Percentiles rank a stretch among this genome's conserved stretches.
These are phyloP conservation scores for Lacanobia wlatinum DNA, from an alignment of 2,888 invertebrate genomes.

Conservation along the genomic window DNA sequence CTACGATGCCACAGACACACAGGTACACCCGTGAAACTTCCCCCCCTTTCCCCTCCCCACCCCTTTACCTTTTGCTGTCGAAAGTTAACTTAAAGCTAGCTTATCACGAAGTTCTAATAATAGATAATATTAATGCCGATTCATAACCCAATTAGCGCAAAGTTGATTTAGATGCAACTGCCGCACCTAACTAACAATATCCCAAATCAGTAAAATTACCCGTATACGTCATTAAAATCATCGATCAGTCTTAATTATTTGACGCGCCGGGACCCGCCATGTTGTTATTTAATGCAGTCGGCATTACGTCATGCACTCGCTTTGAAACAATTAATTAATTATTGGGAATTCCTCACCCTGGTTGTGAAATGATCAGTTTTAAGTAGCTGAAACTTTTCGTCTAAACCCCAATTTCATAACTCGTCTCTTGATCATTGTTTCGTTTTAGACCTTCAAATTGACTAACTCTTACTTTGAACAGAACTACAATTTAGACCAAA, in stretches of 20 bases:
- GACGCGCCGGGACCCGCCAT: slow-evolving; percentile 25
- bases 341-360: not conserved
- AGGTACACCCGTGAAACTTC: no score
- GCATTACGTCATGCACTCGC: slow-evolving; percentile 24
- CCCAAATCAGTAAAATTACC: slow-evolving; percentile 21
- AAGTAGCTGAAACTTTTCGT: not conserved
- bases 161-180: slow-evolving; percentile 20
- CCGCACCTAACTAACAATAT: not conserved
- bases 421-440: no score
- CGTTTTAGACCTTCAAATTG: no score
- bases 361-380: not conserved
- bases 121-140: not conserved
- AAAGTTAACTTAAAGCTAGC: not conserved
- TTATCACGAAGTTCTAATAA: not conserved
- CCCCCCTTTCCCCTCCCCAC: no score
- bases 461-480: no score
- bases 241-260: slow-evolving; percentile 50
- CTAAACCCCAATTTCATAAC: not conserved
- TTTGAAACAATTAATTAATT: slow-evolving; percentile 34
- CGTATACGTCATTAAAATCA: slow-evolving; percentile 37
- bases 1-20: no score
- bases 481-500: no score
- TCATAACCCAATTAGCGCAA: not conserved
- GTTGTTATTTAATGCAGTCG: slow-evolving; percentile 21
- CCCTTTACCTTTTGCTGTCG: no score